A percentile compares a stretch with the other conserved stretches of the same genome.
phyloP scores from a whole-genome alignment of 1,140 invertebrate genomes.

The Pseudobourletiella spinata region DNA sequence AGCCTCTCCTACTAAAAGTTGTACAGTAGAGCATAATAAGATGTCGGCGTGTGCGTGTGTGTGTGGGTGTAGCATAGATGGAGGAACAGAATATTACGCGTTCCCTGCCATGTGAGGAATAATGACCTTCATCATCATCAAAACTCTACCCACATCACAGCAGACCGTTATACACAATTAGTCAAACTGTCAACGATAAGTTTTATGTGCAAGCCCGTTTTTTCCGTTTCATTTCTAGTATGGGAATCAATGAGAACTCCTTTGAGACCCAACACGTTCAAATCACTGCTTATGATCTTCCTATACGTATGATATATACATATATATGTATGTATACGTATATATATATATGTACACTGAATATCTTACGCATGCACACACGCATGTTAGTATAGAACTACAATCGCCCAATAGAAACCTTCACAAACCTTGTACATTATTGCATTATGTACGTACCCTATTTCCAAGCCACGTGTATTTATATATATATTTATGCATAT shows the following conservation, averaged over 20 bases:
- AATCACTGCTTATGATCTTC: too few relatives aligned
- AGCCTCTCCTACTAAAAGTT: too few relatives aligned
- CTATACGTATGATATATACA: neutral
- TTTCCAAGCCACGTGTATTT: neutral
- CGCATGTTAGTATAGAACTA: neutral
- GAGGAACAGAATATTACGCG: too few relatives aligned
- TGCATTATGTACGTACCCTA: neutral
- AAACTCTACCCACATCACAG: neutral
- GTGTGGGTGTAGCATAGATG: too few relatives aligned
- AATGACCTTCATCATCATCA: neutral
- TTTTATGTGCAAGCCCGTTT: slow-evolving; percentile 7
- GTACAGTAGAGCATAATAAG: too few relatives aligned
- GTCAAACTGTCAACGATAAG: neutral
- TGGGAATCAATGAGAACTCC: neutral
- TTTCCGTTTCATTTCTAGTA: neutral
- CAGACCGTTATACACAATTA: neutral
- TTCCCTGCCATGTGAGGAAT: too few relatives aligned
- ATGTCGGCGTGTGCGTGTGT: too few relatives aligned
- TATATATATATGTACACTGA: neutral
- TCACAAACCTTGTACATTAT: neutral
- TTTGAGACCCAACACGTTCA: neutral
- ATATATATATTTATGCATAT: too few relatives aligned
- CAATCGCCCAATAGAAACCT: neutral
- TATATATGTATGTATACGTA: slow-evolving; percentile 1
- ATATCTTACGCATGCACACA: neutral